A percentile compares a stretch with the other conserved stretches of the same genome.
Conservation (phyloP, 2,113 vertebrate genomes). For the Spea multiplicata region DNA sequence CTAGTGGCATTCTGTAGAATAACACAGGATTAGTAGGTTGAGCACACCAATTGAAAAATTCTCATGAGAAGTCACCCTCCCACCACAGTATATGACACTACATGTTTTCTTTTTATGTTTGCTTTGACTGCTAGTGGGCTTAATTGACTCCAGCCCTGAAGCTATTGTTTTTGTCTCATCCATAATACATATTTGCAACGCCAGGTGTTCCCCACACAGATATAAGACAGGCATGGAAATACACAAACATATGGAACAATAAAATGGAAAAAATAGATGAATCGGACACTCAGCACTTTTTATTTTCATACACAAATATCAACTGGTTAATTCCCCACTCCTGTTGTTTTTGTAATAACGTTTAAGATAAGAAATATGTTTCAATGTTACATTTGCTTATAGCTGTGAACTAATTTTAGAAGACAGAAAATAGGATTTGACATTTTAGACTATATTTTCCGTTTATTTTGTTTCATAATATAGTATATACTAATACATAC, state of each 20-base stretch:
- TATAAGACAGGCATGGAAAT: constrained; percentile 11
- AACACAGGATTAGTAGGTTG: background rate
- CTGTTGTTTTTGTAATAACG: constrained; percentile 1
- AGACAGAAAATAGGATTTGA: no score
- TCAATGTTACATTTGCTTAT: background rate
- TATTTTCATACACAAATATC: background rate
- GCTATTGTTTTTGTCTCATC: constrained; percentile 37
- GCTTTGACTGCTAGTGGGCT: constrained; percentile 5
- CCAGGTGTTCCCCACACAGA: constrained; percentile 35
- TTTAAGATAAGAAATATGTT: background rate
- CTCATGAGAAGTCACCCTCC: constrained; percentile 10
- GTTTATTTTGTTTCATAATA: no score
- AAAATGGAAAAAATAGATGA: constrained; percentile 43
- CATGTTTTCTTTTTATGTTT: constrained; percentile 9
- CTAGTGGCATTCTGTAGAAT: constrained; percentile 21
- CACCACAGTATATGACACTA: constrained; percentile 17
- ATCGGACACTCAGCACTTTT: constrained; percentile 3
- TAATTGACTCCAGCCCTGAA: constrained; percentile 12
- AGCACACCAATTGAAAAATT: constrained; percentile 20
- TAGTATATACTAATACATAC: no score
- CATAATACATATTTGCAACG: constrained; percentile 32
- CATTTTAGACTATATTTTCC: no score
- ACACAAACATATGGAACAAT: constrained; percentile 30
- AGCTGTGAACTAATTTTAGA: no score
- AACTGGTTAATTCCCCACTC: background rate